Evolutionary conservation across 1,140 invertebrate species (phyloP).

Genomic region (Lamellibrachia luymesi): DNA sequence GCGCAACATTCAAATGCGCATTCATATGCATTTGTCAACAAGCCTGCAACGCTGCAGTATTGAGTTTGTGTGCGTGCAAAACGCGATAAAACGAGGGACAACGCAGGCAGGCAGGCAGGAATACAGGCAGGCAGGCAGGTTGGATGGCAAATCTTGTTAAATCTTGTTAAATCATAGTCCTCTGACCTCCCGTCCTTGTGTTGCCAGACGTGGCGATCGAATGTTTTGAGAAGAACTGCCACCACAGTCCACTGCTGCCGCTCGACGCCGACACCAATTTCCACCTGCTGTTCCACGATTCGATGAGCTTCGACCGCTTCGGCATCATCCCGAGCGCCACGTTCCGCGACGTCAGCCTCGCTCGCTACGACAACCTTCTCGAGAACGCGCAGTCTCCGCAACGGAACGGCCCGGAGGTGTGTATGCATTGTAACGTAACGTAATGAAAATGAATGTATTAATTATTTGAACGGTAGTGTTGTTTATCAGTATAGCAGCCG

Average conservation of each 20-base stretch:
- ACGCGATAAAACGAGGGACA: neutral
- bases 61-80: neutral
- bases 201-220: constrained; percentile 22
- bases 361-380: neutral
- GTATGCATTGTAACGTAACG: neutral
- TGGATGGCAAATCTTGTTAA: too few relatives aligned
- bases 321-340: neutral
- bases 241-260: constrained; percentile 20
- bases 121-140: neutral
- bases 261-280: neutral
- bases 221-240: constrained; percentile 23
- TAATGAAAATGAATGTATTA: too few relatives aligned
- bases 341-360: neutral
- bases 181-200: too few relatives aligned
- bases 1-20: too few relatives aligned
- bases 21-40: too few relatives aligned
- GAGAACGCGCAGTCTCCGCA: neutral
- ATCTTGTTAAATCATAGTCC: too few relatives aligned
- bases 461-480: too few relatives aligned
- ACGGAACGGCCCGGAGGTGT: neutral
- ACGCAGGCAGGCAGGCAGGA: neutral
- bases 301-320: neutral
- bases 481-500: too few relatives aligned
- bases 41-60: neutral
- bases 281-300: neutral